These are phyloP conservation scores for Eubucco bourcierii DNA, from an alignment of 2,113 vertebrate genomes.

Conservation along the genomic window DNA sequence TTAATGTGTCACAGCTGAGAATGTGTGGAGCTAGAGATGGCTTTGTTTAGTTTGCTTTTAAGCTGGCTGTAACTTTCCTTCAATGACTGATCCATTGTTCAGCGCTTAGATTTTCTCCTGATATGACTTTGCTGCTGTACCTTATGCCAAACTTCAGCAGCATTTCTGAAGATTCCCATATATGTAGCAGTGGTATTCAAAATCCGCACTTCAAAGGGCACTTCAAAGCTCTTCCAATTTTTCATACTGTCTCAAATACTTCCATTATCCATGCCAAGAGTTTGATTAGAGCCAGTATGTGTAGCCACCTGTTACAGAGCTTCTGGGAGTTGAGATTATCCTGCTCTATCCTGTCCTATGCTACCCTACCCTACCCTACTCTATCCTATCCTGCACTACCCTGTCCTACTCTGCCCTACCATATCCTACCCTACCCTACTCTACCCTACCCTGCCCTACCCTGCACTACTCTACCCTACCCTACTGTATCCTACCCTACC, in stretches of 20 bases:
- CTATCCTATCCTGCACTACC: background rate
- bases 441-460: background rate
- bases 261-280: background rate
- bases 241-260: background rate
- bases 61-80: background rate
- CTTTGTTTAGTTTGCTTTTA: slow-evolving; percentile 12
- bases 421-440: background rate
- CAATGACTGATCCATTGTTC: background rate
- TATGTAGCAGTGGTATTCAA: background rate
- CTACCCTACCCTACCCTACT: background rate
- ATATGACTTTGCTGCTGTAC: background rate
- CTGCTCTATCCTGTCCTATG: fast-evolving
- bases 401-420: background rate
- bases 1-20: background rate
- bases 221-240: background rate
- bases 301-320: background rate
- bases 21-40: background rate
- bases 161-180: background rate
- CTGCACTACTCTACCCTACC: background rate
- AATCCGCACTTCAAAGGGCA: background rate
- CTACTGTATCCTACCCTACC: fast-evolving
- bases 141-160: background rate
- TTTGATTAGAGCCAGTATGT: background rate
- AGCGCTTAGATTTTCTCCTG: background rate
- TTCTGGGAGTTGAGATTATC: background rate